These are phyloP conservation scores for Pygathrix nemaeus DNA, from an alignment of 2,113 vertebrate genomes.

Conservation along the genomic window DNA sequence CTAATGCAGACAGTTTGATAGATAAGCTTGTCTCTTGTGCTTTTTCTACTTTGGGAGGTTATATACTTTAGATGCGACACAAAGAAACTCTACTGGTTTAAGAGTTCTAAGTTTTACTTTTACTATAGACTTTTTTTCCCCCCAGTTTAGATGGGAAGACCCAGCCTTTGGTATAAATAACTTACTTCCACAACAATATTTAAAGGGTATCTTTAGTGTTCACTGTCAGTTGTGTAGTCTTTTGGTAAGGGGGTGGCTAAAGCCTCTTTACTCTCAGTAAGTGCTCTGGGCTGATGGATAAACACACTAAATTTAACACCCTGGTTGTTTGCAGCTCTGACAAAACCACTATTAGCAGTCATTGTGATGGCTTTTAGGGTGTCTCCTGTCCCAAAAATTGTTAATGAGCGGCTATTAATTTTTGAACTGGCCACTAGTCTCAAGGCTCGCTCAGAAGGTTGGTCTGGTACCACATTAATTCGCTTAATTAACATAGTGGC, in stretches of 20 bases:
- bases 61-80: slow-evolving; percentile 46
- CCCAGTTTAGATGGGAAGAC: slow-evolving; percentile 6
- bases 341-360: slow-evolving; percentile 97
- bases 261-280: slow-evolving; percentile 97
- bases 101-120: slow-evolving; percentile 38
- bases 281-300: slow-evolving; percentile 94
- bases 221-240: slow-evolving; percentile 21
- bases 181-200: slow-evolving; percentile 11
- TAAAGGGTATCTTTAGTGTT: slow-evolving; percentile 24
- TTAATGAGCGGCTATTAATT: slow-evolving; percentile 92
- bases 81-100: not conserved
- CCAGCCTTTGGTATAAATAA: slow-evolving; percentile 59
- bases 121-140: not conserved
- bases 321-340: slow-evolving; percentile 96
- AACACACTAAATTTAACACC: slow-evolving; percentile 96
- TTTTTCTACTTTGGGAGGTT: slow-evolving; percentile 45
- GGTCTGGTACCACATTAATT: slow-evolving; percentile 91
- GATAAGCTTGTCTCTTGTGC: not conserved
- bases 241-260: slow-evolving; percentile 89
- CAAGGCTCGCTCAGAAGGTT: slow-evolving; percentile 91
- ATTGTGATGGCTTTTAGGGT: slow-evolving; percentile 93
- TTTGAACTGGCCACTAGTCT: slow-evolving; percentile 92
- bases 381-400: slow-evolving; percentile 97
- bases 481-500: slow-evolving; percentile 88
- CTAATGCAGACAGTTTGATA: slow-evolving; percentile 1